Conservation (phyloP, 2,113 vertebrate genomes). For the Serinus canaria region DNA sequence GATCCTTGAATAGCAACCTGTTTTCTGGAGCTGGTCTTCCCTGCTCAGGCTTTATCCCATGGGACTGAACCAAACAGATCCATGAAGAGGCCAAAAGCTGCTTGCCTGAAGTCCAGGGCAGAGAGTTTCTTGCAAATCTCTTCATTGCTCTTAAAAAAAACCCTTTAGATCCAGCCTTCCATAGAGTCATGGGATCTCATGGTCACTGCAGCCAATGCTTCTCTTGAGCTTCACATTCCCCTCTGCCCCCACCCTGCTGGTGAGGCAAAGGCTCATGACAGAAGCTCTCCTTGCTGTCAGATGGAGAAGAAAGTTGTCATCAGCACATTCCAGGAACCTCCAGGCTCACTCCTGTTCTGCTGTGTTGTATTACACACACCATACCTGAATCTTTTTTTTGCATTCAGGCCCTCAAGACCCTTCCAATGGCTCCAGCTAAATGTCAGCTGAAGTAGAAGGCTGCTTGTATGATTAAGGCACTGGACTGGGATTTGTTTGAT, state of each 20-base stretch:
- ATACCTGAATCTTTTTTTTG: not conserved
- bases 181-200: not conserved
- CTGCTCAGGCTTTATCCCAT: not conserved
- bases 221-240: not conserved
- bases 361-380: not conserved
- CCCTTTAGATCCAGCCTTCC: not conserved
- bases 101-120: not conserved
- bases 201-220: not conserved
- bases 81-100: not conserved
- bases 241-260: accelerated
- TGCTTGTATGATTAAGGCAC: not conserved
- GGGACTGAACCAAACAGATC: not conserved
- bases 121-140: not conserved
- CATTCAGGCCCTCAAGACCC: not conserved
- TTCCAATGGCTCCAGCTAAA: not conserved
- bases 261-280: not conserved
- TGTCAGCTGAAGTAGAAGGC: not conserved
- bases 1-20: not conserved
- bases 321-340: not conserved
- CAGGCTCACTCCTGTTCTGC: no score
- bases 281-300: not conserved
- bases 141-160: not conserved
- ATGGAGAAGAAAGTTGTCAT: not conserved
- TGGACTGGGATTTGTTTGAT: not conserved
- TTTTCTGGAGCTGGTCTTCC: not conserved